Evolutionary conservation across 2,888 invertebrate genomes (phyloP).

Genomic region (Teinopalpus imperialis): DNA sequence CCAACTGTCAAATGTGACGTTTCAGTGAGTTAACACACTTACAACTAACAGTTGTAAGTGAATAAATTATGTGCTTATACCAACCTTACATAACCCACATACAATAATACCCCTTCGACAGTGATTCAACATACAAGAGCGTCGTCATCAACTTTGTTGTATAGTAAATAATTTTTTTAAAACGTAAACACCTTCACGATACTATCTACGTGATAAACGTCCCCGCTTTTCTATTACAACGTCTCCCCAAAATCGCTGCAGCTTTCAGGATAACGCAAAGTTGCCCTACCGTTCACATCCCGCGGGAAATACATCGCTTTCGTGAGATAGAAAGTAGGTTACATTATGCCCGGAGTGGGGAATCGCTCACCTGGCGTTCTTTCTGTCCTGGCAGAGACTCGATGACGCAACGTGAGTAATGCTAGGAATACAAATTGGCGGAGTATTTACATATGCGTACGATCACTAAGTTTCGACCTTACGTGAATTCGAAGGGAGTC

Average conservation of each 20-base stretch:
- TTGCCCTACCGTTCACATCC: neutral
- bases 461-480: constrained; percentile 5
- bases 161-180: no score
- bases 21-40: no score
- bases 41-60: no score
- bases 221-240: constrained; percentile 6
- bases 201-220: constrained; percentile 9
- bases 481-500: constrained; percentile 3
- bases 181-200: constrained; percentile 9
- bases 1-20: no score
- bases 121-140: no score
- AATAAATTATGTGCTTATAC: no score
- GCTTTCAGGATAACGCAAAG: constrained; percentile 13
- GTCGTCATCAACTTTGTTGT: no score
- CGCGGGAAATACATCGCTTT: constrained; percentile 18
- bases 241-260: constrained; percentile 14
- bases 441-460: constrained; percentile 10
- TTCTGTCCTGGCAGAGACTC: constrained; percentile 10
- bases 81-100: no score
- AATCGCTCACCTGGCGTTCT: constrained; percentile 15
- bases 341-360: constrained; percentile 1
- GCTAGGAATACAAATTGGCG: constrained; percentile 17
- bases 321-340: constrained; percentile 14
- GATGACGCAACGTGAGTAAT: neutral
- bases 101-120: no score